A percentile compares a stretch with the other conserved stretches of the same genome.
Evolutionary conservation across 2,888 invertebrate genomes (phyloP).

Genomic region (Amphipoea oculea): DNA sequence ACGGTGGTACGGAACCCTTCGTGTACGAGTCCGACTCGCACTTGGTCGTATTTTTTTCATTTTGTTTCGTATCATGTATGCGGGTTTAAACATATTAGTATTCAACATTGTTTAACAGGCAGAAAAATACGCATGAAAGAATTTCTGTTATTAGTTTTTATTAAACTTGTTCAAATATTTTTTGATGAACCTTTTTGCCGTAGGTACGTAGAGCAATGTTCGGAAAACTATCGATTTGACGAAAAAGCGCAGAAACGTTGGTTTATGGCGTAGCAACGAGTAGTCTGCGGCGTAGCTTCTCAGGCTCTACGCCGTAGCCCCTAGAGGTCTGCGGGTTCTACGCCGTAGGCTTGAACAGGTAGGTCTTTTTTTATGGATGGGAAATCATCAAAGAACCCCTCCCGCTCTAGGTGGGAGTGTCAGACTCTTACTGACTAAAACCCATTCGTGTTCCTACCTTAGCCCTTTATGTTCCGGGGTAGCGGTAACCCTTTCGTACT

Average conservation of each 20-base stretch:
- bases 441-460: too few species aligned
- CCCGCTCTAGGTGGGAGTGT: too few species aligned
- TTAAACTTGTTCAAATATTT: not conserved
- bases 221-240: not conserved
- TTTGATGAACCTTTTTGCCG: not conserved
- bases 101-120: not conserved
- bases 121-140: constrained; percentile 9
- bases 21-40: too few species aligned
- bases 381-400: too few species aligned
- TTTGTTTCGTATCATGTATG: constrained; percentile 4
- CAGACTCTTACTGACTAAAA: too few species aligned
- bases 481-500: too few species aligned
- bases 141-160: constrained; percentile 6
- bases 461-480: too few species aligned
- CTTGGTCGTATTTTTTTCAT: not conserved
- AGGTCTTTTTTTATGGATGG: too few species aligned
- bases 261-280: not conserved
- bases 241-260: too few species aligned
- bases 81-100: constrained; percentile 12
- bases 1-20: too few species aligned
- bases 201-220: too few species aligned
- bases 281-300: not conserved
- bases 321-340: not conserved
- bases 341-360: not conserved
- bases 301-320: not conserved